Conservation (phyloP, 2,113 vertebrate genomes). For the Tupaia tana region DNA sequence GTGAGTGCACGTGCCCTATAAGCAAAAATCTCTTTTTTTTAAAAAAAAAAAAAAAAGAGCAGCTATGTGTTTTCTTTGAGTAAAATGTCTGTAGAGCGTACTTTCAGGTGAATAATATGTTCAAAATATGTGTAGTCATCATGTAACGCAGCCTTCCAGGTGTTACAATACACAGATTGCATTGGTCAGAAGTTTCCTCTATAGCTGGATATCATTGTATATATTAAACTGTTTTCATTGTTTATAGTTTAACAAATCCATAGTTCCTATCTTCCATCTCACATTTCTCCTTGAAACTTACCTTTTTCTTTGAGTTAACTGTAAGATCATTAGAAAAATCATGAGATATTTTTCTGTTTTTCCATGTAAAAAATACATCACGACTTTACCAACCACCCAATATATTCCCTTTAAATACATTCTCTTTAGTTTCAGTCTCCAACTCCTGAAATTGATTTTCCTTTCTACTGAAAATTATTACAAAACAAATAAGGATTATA, state of each 20-base stretch:
- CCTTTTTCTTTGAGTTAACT: neutral
- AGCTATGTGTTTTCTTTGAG: neutral
- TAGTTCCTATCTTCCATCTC: neutral
- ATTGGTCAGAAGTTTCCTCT: neutral
- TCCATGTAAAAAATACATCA: too few relatives aligned
- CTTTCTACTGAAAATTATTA: neutral
- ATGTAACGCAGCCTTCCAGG: neutral
- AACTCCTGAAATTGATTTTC: neutral
- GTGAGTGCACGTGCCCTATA: too few relatives aligned
- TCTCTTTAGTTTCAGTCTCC: neutral
- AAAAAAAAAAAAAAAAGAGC: neutral
- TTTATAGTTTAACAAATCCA: neutral
- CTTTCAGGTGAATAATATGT: neutral
- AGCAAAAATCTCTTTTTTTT: too few relatives aligned
- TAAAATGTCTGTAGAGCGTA: neutral
- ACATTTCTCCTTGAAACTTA: neutral
- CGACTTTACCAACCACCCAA: too few relatives aligned
- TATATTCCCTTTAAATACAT: neutral
- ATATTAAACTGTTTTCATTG: neutral
- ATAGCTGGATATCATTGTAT: neutral
- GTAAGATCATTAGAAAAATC: too few relatives aligned
- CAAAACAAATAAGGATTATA: constrained; percentile 30
- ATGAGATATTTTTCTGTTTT: too few relatives aligned
- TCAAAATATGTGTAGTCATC: neutral
- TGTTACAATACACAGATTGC: neutral